Conservation (phyloP, 2,797 vertebrate species). For the Gephyroberyx darwinii region DNA sequence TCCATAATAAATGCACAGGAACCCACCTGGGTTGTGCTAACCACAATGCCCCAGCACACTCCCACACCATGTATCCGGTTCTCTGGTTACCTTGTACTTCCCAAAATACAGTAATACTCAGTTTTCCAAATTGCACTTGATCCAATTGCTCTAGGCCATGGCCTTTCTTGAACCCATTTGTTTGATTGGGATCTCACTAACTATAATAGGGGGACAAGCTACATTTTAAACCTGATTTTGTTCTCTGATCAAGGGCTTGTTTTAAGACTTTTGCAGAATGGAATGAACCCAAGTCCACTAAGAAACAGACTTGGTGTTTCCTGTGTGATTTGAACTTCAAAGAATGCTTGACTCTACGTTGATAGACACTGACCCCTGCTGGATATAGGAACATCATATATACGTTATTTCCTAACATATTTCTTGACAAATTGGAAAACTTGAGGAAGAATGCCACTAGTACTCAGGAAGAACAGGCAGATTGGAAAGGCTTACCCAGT, state of each 20-base stretch:
- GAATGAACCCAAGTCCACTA: background rate
- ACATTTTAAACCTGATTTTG: conserved; percentile 16
- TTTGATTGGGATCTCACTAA: conserved; percentile 27
- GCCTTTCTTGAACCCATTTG: background rate
- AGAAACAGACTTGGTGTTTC: background rate
- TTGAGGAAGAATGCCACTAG: too few species aligned
- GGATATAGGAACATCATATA: conserved; percentile 35
- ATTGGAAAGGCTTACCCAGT: too few species aligned
- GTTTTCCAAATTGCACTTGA: conserved; percentile 11
- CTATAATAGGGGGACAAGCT: conserved; percentile 3
- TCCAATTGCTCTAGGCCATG: background rate
- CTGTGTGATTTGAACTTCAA: conserved; percentile 1
- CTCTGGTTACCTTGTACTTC: background rate
- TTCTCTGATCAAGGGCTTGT: conserved; percentile 9
- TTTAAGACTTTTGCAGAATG: background rate
- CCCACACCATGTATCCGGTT: background rate
- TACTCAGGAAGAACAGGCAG: too few species aligned
- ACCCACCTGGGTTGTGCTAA: background rate
- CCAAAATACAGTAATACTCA: conserved; percentile 14
- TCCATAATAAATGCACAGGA: background rate
- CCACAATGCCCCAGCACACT: conserved; percentile 34
- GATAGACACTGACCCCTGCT: conserved; percentile 78
- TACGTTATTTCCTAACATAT: background rate
- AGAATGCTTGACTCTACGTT: conserved; percentile 16
- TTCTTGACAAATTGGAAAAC: background rate